These are phyloP conservation scores for Pachypeltis micranthus DNA, from an alignment of 1,140 invertebrate genomes.

Conservation along the genomic window DNA sequence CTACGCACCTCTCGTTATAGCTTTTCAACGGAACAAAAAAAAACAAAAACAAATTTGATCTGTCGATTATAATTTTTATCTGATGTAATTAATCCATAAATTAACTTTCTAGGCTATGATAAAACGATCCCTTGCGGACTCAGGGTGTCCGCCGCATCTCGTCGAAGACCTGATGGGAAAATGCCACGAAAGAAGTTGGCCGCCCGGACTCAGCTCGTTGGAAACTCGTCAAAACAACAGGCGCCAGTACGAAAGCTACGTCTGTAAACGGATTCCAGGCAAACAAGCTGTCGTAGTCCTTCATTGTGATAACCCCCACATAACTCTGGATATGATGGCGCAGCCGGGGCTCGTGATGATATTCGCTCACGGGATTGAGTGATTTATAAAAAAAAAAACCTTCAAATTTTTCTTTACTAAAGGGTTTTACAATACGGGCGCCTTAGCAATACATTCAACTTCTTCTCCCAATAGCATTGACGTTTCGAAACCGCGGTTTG, in stretches of 20 bases:
- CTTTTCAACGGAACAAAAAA: too few species aligned
- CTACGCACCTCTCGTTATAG: too few species aligned
- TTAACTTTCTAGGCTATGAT: conserved; percentile 66
- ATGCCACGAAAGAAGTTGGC: conserved; percentile 90
- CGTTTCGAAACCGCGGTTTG: too few species aligned
- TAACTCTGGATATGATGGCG: conserved; percentile 89
- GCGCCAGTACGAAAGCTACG: conserved; percentile 83
- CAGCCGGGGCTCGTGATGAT: conserved; percentile 97
- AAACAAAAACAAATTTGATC: too few species aligned
- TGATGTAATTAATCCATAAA: conserved; percentile 16
- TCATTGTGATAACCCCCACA: conserved; percentile 86
- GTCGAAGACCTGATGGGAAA: conserved; percentile 93
- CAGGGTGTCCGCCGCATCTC: conserved; percentile 81
- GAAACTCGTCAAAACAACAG: conserved; percentile 88
- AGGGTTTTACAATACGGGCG: too few species aligned
- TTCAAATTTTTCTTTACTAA: too few species aligned
- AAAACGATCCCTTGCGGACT: conserved; percentile 80
- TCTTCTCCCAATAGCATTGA: too few species aligned
- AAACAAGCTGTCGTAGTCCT: conserved; percentile 91
- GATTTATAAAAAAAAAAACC: too few species aligned
- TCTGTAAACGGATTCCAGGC: conserved; percentile 85
- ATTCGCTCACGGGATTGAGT: conserved; percentile 94
- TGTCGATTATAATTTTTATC: not conserved
- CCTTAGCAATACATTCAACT: too few species aligned
- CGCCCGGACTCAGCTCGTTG: conserved; percentile 76